Conservation (phyloP, 2,113 vertebrate genomes). For the Trematocara unimaculatum region DNA sequence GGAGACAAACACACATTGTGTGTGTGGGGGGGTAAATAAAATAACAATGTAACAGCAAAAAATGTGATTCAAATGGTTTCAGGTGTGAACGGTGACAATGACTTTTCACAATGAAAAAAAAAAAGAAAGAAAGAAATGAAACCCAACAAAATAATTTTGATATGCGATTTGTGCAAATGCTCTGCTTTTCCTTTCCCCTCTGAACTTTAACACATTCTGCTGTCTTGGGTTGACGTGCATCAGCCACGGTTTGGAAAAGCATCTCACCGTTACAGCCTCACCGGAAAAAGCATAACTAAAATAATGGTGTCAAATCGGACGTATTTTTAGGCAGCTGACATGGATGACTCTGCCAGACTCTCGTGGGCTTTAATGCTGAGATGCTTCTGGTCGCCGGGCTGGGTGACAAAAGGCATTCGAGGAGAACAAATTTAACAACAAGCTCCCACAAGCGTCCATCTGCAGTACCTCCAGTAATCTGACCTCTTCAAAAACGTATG, state of each 20-base stretch:
- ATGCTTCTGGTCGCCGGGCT: slow-evolving; percentile 1
- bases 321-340: not conserved
- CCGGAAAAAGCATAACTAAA: not conserved
- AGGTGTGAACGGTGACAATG: slow-evolving; percentile 4
- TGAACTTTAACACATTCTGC: slow-evolving; percentile 42
- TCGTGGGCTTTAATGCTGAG: not conserved
- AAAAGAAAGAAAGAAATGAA: not conserved
- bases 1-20: slow-evolving; percentile 4
- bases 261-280: slow-evolving; percentile 1
- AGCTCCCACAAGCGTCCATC: not conserved
- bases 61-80: slow-evolving; percentile 27
- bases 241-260: slow-evolving; percentile 4
- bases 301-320: not conserved
- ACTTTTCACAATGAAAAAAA: not conserved
- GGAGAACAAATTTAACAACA: slow-evolving; percentile 4
- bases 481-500: slow-evolving; percentile 52
- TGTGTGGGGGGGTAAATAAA: not conserved
- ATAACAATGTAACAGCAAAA: slow-evolving; percentile 7
- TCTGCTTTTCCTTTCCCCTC: slow-evolving; percentile 6
- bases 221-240: slow-evolving; percentile 11
- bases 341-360: not conserved
- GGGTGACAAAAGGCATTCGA: slow-evolving; percentile 39
- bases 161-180: slow-evolving; percentile 45
- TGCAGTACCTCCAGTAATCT: slow-evolving; percentile 44
- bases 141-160: not conserved